phyloP scores from a whole-genome alignment of 2,797 vertebrate species.

The Loriculus beryllinus region DNA sequence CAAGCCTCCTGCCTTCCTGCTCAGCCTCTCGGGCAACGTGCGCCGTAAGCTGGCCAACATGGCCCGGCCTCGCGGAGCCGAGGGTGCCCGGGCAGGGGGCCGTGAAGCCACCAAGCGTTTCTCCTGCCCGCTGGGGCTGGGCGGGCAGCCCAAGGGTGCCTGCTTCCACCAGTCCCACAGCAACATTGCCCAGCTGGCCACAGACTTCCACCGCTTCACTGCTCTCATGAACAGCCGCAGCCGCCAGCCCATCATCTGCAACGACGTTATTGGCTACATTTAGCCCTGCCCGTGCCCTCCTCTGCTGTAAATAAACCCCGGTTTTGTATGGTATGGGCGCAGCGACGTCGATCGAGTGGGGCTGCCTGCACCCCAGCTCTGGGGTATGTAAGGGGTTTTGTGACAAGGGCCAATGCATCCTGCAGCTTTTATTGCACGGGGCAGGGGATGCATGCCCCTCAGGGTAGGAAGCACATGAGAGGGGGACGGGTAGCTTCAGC shows the following conservation, averaged over 20 bases:
- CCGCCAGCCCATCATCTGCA: conserved; percentile 95
- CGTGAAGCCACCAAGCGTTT: conserved; percentile 81
- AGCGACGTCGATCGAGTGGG: not conserved
- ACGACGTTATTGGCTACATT: conserved; percentile 92
- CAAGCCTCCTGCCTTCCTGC: conserved; percentile 87
- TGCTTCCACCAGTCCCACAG: conserved; percentile 91
- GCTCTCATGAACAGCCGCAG: conserved; percentile 95
- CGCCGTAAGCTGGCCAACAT: conserved; percentile 85
- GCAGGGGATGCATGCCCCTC: accelerated
- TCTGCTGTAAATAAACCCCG: conserved; percentile 62
- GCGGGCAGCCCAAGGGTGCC: conserved; percentile 79
- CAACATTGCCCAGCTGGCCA: conserved; percentile 83
- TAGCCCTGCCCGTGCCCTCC: conserved; percentile 64
- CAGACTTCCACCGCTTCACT: conserved; percentile 86
- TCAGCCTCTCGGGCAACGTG: conserved; percentile 84
- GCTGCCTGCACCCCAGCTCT: not conserved
- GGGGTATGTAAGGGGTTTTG: not conserved
- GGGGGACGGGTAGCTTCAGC: conserved; percentile 57
- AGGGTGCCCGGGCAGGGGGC: conserved; percentile 22
- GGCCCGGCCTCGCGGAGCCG: conserved; percentile 77
- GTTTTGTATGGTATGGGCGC: not conserved
- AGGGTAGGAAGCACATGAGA: conserved; percentile 54
- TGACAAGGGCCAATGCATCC: accelerated
- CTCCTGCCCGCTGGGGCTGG: conserved; percentile 86
- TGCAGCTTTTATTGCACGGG: not conserved